phyloP scores from a whole-genome alignment of 2,797 vertebrate species.

The Paratrypauchen microcephalus region DNA sequence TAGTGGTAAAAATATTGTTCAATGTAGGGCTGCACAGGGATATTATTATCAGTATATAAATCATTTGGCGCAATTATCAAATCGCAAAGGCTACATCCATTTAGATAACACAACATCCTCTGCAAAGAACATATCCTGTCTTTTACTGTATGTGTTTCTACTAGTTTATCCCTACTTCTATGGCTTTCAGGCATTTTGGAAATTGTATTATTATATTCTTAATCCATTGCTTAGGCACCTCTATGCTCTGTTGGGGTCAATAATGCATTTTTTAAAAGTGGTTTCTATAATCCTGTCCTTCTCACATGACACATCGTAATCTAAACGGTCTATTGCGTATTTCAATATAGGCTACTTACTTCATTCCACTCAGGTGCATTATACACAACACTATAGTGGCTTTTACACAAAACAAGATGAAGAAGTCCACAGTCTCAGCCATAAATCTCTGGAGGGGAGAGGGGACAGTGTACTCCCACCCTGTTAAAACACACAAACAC shows the following conservation, averaged over 20 bases:
- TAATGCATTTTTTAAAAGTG: too few relatives aligned
- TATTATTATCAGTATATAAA: too few relatives aligned
- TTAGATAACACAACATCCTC: too few relatives aligned
- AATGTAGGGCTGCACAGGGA: too few relatives aligned
- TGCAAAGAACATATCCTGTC: too few relatives aligned
- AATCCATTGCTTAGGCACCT: not conserved
- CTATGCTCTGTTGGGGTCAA: too few relatives aligned
- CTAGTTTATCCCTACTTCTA: not conserved
- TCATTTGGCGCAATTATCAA: too few relatives aligned
- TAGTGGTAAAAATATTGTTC: not conserved
- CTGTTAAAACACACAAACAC: constrained; percentile 63
- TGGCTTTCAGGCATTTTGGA: not conserved
- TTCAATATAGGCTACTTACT: constrained; percentile 72
- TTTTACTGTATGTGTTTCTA: too few relatives aligned
- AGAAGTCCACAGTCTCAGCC: constrained; percentile 94
- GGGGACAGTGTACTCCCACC: constrained; percentile 89
- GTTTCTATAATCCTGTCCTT: too few relatives aligned
- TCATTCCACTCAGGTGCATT: constrained; percentile 95
- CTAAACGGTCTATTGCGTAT: not conserved
- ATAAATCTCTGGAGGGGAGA: constrained; percentile 91
- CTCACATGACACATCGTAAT: too few relatives aligned
- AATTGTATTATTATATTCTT: not conserved
- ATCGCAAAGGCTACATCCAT: too few relatives aligned
- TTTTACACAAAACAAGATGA: constrained; percentile 95
- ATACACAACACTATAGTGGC: constrained; percentile 92